Percentiles rank a stretch among this genome's conserved stretches.
These are phyloP conservation scores for Cheilosia scutellata DNA, from an alignment of 2,888 invertebrate genomes.

Conservation along the genomic window DNA sequence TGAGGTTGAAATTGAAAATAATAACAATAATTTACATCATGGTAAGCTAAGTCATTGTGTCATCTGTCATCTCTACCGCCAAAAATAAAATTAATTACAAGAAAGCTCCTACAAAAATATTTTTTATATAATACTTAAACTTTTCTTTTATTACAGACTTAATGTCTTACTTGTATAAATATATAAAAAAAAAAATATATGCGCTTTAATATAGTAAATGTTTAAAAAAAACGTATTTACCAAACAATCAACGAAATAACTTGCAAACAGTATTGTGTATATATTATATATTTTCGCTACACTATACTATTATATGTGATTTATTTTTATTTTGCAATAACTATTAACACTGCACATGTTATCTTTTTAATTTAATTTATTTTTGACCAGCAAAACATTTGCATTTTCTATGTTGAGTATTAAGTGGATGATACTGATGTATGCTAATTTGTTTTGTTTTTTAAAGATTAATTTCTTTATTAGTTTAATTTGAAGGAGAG, in stretches of 20 bases:
- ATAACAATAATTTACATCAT: slow-evolving; percentile 84
- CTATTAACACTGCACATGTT: slow-evolving; percentile 52
- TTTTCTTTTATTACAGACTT: slow-evolving; percentile 72
- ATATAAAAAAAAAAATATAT: slow-evolving; percentile 46
- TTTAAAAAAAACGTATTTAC: slow-evolving; percentile 15
- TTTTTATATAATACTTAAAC: slow-evolving; percentile 54
- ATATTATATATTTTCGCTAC: slow-evolving; percentile 46
- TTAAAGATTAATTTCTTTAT: slow-evolving; percentile 13
- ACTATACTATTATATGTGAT: slow-evolving; percentile 30
- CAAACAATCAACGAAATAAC: slow-evolving; percentile 42
- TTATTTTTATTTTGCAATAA: slow-evolving; percentile 54
- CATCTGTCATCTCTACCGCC: slow-evolving; percentile 82
- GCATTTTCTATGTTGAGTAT: slow-evolving; percentile 74
- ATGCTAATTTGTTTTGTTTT: slow-evolving; percentile 16
- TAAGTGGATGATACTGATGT: slow-evolving; percentile 79
- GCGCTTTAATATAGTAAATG: slow-evolving; percentile 67
- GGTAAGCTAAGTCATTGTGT: slow-evolving; percentile 84
- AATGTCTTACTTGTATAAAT: slow-evolving; percentile 61
- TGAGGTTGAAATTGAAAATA: slow-evolving; percentile 84
- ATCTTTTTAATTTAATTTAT: slow-evolving; percentile 37
- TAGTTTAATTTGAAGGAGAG: neutral
- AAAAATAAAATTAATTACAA: slow-evolving; percentile 57
- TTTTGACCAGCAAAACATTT: slow-evolving; percentile 62
- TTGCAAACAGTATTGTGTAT: slow-evolving; percentile 58
- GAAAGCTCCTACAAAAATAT: slow-evolving; percentile 51